A percentile compares a stretch with the other conserved stretches of the same genome.
These are phyloP conservation scores for Hylia prasina DNA, from an alignment of 2,113 vertebrate species.

Conservation along the genomic window DNA sequence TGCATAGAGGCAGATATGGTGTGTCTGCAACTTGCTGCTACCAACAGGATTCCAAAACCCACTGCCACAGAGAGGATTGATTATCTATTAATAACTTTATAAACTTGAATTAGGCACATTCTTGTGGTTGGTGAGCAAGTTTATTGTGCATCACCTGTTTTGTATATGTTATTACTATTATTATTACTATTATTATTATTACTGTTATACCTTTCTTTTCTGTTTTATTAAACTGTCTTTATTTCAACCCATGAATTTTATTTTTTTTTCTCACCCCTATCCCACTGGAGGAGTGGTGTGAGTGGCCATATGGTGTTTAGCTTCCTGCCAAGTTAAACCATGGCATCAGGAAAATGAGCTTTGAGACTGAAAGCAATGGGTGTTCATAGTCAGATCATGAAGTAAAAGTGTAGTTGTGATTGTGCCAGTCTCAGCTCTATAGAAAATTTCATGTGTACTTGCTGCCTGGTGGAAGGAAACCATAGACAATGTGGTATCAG, in stretches of 20 bases:
- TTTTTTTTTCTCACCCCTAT: not conserved
- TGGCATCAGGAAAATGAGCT: not conserved
- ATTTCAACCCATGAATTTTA: rapidly evolving
- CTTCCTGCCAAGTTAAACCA: not conserved
- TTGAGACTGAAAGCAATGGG: not conserved
- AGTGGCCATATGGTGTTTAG: not conserved
- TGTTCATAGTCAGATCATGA: not conserved
- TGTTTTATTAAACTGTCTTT: not conserved
- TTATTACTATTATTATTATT: not conserved
- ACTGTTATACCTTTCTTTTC: not conserved
- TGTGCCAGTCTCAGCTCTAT: not conserved
- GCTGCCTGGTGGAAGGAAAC: not conserved
- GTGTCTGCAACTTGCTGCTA: not conserved
- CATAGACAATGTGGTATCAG: not conserved
- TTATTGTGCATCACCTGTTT: not conserved
- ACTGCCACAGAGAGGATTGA: not conserved
- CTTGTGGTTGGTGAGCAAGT: not conserved
- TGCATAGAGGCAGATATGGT: not conserved
- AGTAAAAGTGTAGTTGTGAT: not conserved
- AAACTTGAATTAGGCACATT: not conserved
- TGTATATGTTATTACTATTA: not conserved
- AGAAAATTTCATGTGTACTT: not conserved
- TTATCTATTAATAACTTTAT: not conserved
- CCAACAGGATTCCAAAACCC: not conserved
- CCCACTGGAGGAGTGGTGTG: rapidly evolving